phyloP scores from a whole-genome alignment of 1,140 invertebrate species.

The Calycopis cecrops region DNA sequence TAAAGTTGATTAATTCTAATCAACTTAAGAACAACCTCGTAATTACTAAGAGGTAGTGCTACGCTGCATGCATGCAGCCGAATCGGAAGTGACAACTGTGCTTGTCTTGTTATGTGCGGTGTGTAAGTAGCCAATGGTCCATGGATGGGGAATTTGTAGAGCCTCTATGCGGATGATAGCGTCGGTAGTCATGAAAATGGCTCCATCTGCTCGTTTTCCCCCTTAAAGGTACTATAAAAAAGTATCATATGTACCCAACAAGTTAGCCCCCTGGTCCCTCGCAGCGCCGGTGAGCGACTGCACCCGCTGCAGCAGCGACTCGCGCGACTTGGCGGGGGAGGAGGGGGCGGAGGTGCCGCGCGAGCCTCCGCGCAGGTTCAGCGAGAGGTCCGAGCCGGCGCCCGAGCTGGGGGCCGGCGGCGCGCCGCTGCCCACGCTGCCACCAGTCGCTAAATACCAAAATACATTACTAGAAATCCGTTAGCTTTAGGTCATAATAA shows the following conservation, averaged over 20 bases:
- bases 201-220: too few species aligned
- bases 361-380: constrained; percentile 76
- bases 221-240: too few species aligned
- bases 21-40: too few species aligned
- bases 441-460: constrained; percentile 45
- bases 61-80: too few species aligned
- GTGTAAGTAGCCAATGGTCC: too few species aligned
- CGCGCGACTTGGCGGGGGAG: constrained; percentile 90
- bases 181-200: too few species aligned
- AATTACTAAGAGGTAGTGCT: too few species aligned
- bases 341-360: constrained; percentile 89
- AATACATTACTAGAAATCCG: neutral
- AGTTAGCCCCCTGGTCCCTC: constrained; percentile 79
- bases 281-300: constrained; percentile 88
- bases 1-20: neutral
- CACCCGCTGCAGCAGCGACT: constrained; percentile 88
- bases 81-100: too few species aligned
- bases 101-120: too few species aligned
- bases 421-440: constrained; percentile 48
- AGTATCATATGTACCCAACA: constrained; percentile 76
- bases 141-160: too few species aligned
- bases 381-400: constrained; percentile 78
- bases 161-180: too few species aligned
- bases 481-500: too few species aligned
- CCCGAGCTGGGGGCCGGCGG: constrained; percentile 71